phyloP scores from a whole-genome alignment of 2,797 vertebrate genomes.

The Hyperoplus lanceolatus region DNA sequence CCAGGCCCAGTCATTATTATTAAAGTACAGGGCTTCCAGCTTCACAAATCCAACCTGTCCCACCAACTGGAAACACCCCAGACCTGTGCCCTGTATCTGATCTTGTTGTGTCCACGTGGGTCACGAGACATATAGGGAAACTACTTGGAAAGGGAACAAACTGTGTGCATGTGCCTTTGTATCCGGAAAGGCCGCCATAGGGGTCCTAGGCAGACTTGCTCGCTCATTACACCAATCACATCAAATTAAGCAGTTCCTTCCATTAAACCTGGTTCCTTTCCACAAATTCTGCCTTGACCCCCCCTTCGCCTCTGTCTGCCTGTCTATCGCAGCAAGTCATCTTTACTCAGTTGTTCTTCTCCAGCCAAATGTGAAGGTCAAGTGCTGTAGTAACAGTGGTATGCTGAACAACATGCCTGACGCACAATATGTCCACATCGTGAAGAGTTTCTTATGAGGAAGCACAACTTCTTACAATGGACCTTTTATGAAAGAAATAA shows the following conservation, averaged over 20 bases:
- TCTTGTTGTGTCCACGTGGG: slow-evolving; percentile 7
- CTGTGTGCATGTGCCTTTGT: slow-evolving; percentile 16
- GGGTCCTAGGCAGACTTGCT: slow-evolving; percentile 30
- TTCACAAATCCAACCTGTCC: not conserved
- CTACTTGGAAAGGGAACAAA: not conserved
- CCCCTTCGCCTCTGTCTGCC: slow-evolving; percentile 54
- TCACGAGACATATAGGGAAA: slow-evolving; percentile 31
- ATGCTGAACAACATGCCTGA: slow-evolving; percentile 18
- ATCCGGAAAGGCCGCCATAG: slow-evolving; percentile 38
- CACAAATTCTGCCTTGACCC: slow-evolving; percentile 42
- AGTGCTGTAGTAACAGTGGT: not conserved
- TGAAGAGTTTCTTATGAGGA: not conserved
- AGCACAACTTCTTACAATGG: slow-evolving; percentile 14
- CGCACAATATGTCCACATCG: not conserved
- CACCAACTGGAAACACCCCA: not conserved
- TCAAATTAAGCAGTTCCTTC: slow-evolving; percentile 68
- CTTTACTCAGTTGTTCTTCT: slow-evolving; percentile 50
- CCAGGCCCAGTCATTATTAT: not conserved
- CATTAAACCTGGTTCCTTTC: slow-evolving; percentile 35
- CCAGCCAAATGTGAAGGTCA: slow-evolving; percentile 61
- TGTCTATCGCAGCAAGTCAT: slow-evolving; percentile 44
- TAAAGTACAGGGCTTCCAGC: not conserved
- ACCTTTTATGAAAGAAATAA: slow-evolving; percentile 9
- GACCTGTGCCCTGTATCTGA: slow-evolving; percentile 13
- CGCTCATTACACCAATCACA: slow-evolving; percentile 80